Evolutionary conservation across 1,140 invertebrate genomes (phyloP).

Genomic region (Anastatus disparis): DNA sequence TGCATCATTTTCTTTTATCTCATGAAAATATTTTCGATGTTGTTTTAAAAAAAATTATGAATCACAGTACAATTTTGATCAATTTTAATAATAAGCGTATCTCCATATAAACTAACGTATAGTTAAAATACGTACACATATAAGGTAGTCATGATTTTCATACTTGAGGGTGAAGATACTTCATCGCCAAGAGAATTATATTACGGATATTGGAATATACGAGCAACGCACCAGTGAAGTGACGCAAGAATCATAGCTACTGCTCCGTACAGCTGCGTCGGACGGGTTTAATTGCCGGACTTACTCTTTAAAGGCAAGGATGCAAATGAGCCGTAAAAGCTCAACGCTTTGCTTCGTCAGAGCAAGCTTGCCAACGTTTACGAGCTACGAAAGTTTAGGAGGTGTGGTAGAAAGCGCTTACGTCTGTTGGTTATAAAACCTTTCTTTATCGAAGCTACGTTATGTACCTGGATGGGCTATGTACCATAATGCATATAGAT

Average conservation of each 20-base stretch:
- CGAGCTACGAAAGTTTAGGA: conserved; percentile 57
- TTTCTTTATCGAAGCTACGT: conserved; percentile 31
- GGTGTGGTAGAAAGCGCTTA: background rate
- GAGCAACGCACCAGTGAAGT: conserved; percentile 33
- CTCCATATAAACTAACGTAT: too few relatives aligned
- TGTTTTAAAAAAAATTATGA: too few relatives aligned
- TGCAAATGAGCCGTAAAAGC: conserved; percentile 64
- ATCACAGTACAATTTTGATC: too few relatives aligned
- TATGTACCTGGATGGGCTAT: conserved; percentile 7
- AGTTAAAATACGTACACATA: too few relatives aligned
- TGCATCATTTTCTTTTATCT: too few relatives aligned
- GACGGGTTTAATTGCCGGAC: conserved; percentile 62
- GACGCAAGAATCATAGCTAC: too few relatives aligned
- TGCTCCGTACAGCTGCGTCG: conserved; percentile 47
- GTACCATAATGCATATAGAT: conserved; percentile 23
- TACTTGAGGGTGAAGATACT: conserved; percentile 25
- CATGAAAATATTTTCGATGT: too few relatives aligned
- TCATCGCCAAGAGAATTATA: conserved; percentile 32
- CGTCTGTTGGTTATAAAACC: conserved; percentile 27
- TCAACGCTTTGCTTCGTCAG: too few relatives aligned
- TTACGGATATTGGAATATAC: conserved; percentile 40
- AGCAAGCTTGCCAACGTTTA: too few relatives aligned
- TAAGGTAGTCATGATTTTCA: too few relatives aligned
- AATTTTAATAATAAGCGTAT: too few relatives aligned
- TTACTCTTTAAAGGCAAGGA: conserved; percentile 60